Evolutionary conservation across 2,797 vertebrate genomes (phyloP), one percentile per base, ranked within the genome.

Genomic region (Chloroceryle amazona): DNA sequence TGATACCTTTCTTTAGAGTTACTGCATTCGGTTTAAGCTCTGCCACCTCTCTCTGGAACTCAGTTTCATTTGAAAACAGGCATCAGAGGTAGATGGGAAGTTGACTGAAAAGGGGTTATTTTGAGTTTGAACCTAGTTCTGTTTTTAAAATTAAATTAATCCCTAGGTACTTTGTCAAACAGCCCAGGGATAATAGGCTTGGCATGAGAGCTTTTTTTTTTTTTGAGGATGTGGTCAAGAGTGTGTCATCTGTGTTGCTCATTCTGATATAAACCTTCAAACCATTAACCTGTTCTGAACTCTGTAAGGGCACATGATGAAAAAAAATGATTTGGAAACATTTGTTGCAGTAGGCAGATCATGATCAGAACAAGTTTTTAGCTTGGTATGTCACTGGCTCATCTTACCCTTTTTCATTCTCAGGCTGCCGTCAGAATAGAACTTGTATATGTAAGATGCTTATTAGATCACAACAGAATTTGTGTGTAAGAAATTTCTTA

Each of bases 81-180:
- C 70, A 63, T 6, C 21, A 88, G 62, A 81, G 41, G 29, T 55
- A 26, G 70, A 75, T 9, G 26, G 83, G 42, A 79, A 86, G 46
- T 81, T 95, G 76, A 67, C 20, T 46, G 35, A 58, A 86, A 92
- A 49, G 47, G 46, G 61, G 33, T 93, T 92, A 66, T 75, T 96
- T 95, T 51, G 78, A 37, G 51, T 81, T 92, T 81, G 70, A 96
- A 86, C 88, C 47, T 79, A 44, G 14, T 61, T 84, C 76, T 86
- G 51, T 21, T 93, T 80, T 66, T 79, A 29, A 89, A 84, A 81
- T 68, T 71, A 95, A 95, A 93, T 95, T 92, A 85, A 85, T 86
- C 67, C 78, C 81, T 70, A 70, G 55, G 39, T 78, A 49, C 37
- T 66, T 62, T 62, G 51, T 84, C 57, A 79, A 54, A 58, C 31